Evolutionary conservation across 1,140 invertebrate species (phyloP).

Genomic region (Lepidurus packardi): DNA sequence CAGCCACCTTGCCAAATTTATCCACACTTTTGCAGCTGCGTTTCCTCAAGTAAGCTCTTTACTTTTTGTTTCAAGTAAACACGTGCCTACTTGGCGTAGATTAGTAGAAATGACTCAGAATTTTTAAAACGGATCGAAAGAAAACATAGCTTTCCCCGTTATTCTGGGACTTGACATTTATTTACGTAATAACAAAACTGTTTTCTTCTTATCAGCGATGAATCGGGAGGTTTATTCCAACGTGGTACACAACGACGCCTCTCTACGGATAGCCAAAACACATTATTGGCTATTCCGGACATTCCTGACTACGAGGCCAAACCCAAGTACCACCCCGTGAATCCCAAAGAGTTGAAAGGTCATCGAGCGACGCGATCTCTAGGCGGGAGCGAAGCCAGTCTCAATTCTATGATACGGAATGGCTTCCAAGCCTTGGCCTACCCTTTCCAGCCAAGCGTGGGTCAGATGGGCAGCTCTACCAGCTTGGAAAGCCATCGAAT

Average conservation of each 20-base stretch:
- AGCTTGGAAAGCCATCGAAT: conserved; percentile 12
- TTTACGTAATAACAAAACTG: background rate
- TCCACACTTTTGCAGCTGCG: conserved; percentile 53
- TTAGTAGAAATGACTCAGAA: too few relatives aligned
- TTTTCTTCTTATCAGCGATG: background rate
- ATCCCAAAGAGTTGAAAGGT: background rate
- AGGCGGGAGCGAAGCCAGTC: conserved; percentile 29
- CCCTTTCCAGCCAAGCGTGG: conserved; percentile 1
- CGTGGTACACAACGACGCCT: background rate
- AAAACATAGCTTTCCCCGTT: background rate
- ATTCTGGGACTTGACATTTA: background rate
- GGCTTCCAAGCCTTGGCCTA: conserved; percentile 2
- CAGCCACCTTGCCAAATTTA: conserved; percentile 67
- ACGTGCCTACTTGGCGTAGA: too few relatives aligned
- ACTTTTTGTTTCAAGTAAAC: background rate
- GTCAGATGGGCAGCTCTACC: background rate
- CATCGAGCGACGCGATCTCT: conserved; percentile 27
- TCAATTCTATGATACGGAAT: conserved; percentile 23
- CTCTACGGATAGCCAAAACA: conserved; percentile 1
- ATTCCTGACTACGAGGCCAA: background rate
- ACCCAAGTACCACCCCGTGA: background rate
- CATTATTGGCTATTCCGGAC: background rate
- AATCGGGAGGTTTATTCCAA: background rate
- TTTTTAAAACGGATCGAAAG: too few relatives aligned
- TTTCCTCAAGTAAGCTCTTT: background rate